Evolutionary conservation across 1,140 invertebrate genomes (phyloP).

Genomic region (Drosophila lacteicornis): DNA sequence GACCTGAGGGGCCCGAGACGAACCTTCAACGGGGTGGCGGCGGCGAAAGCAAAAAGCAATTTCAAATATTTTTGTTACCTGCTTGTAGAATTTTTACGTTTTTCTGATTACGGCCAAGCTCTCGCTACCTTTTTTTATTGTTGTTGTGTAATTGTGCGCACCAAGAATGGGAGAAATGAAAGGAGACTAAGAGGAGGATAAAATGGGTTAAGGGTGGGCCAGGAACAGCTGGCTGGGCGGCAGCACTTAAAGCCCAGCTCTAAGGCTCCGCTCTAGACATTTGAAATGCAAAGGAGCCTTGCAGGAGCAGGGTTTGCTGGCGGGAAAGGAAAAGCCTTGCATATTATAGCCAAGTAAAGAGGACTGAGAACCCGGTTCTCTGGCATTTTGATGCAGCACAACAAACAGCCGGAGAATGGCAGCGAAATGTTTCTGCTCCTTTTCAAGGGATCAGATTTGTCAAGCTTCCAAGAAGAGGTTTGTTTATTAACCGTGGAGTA

Average conservation of each 20-base stretch:
- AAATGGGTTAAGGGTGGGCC: constrained; percentile 63
- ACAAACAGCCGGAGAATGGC: constrained; percentile 28
- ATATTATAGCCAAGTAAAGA: constrained; percentile 27
- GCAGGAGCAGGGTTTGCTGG: constrained; percentile 26
- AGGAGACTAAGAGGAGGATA: constrained; percentile 35
- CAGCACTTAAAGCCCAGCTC: constrained; percentile 31
- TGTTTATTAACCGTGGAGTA: constrained; percentile 43
- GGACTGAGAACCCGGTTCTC: constrained; percentile 3
- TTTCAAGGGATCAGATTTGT: constrained; percentile 25
- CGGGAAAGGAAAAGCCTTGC: constrained; percentile 15
- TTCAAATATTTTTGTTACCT: constrained; percentile 81
- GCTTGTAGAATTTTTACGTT: constrained; percentile 80
- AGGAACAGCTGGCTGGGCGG: constrained; percentile 14
- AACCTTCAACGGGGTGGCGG: constrained; percentile 51
- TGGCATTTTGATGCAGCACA: constrained; percentile 28
- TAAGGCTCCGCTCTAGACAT: constrained; percentile 43
- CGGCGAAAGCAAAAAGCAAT: constrained; percentile 75
- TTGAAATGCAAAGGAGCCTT: constrained; percentile 58
- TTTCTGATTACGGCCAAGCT: constrained; percentile 74
- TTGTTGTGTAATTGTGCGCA: constrained; percentile 80
- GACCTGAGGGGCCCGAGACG: not conserved
- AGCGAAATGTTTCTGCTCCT: constrained; percentile 22
- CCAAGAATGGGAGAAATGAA: constrained; percentile 38
- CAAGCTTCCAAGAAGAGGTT: constrained; percentile 6
- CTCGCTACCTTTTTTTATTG: constrained; percentile 49